phyloP scores from a whole-genome alignment of 2,797 vertebrate genomes.

The Eulemur albifrons region DNA sequence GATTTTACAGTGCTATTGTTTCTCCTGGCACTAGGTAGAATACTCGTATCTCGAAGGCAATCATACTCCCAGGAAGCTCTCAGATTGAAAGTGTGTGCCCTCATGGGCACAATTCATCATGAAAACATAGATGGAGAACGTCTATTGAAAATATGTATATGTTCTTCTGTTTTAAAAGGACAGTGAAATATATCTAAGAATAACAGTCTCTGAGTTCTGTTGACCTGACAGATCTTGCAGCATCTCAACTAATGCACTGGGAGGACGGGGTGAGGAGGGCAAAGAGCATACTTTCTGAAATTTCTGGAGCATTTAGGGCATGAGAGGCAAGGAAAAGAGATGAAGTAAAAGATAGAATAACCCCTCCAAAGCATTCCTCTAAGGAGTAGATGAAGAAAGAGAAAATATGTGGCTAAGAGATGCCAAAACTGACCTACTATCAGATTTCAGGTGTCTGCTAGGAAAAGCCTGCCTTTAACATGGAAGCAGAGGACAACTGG shows the following conservation, averaged over 20 bases:
- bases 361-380: background rate
- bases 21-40: background rate
- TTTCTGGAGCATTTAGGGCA: background rate
- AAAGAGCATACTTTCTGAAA: background rate
- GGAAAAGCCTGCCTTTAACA: background rate
- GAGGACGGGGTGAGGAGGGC: background rate
- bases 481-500: background rate
- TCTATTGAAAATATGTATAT: background rate
- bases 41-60: background rate
- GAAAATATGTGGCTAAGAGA: background rate
- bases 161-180: background rate
- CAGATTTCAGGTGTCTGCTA: background rate
- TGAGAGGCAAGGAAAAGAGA: background rate
- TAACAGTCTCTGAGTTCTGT: background rate
- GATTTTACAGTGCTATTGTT: background rate
- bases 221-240: background rate
- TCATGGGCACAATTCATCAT: background rate
- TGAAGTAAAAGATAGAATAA: background rate
- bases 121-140: background rate
- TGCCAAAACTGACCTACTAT: background rate
- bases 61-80: background rate
- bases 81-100: background rate
- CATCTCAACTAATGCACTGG: background rate
- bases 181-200: background rate
- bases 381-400: background rate